Conservation (phyloP, 37 sponge, comb jelly and placozoan species). For the Halisarca cf. caerulea region DNA sequence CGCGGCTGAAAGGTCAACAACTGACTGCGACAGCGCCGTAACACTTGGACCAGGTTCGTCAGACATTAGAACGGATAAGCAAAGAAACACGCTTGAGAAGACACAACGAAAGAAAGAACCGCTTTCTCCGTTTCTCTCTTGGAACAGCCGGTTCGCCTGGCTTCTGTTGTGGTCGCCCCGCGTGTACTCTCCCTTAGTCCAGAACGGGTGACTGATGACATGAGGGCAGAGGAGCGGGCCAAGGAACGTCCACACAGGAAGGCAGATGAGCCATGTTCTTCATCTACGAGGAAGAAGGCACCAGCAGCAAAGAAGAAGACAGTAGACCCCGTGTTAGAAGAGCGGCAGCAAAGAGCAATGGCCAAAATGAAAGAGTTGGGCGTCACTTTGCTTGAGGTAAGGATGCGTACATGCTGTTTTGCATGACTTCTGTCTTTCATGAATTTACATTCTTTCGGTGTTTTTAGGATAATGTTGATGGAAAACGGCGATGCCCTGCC, state of each 20-base stretch:
- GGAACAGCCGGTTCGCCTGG: slow-evolving; percentile 50
- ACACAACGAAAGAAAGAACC: no score
- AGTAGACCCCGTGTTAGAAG: slow-evolving; percentile 39
- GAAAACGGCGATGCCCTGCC: slow-evolving; percentile 46
- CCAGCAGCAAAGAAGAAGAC: slow-evolving; percentile 34
- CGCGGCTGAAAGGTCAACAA: no score
- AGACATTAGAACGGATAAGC: no score
- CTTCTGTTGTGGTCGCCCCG: slow-evolving; percentile 42
- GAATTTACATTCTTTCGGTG: background rate
- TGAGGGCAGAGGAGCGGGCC: slow-evolving; percentile 44
- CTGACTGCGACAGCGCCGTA: no score
- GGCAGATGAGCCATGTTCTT: background rate
- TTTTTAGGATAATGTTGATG: slow-evolving; percentile 51
- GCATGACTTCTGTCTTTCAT: no score
- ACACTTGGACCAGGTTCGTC: no score
- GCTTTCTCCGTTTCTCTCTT: slow-evolving; percentile 39
- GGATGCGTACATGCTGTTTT: no score
- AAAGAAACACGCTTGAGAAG: no score
- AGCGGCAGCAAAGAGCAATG: slow-evolving; percentile 33
- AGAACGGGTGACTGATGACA: slow-evolving; percentile 39
- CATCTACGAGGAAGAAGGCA: no score
- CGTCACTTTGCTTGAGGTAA: slow-evolving; percentile 39
- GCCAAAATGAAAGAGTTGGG: slow-evolving; percentile 35
- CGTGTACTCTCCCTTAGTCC: slow-evolving; percentile 42
- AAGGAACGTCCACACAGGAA: slow-evolving; percentile 14